A percentile compares a stretch with the other conserved stretches of the same genome.
Conservation (phyloP, 1,140 invertebrate genomes). For the Adelges cooleyi region DNA sequence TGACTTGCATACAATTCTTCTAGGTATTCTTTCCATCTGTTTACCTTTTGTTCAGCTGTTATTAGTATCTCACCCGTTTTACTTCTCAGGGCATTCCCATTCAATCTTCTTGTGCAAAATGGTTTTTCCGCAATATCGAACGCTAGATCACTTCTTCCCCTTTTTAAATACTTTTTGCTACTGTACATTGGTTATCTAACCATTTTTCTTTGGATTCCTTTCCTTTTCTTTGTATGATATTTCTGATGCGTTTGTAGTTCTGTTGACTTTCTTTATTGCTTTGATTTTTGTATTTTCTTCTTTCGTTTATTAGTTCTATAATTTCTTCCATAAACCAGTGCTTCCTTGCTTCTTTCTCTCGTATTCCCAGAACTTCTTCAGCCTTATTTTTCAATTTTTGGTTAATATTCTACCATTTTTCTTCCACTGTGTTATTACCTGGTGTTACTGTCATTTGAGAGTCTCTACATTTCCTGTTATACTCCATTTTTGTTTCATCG, state of each 20-base stretch:
- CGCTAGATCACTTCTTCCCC: background rate
- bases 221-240: too few species aligned
- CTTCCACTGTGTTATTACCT: background rate
- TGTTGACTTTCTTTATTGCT: too few species aligned
- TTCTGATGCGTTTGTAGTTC: too few species aligned
- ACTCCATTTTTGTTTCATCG: background rate
- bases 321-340: too few species aligned
- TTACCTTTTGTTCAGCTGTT: background rate
- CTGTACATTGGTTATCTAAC: too few species aligned
- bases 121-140: background rate
- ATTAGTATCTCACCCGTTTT: background rate
- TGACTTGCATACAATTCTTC: background rate
- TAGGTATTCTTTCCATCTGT: background rate
- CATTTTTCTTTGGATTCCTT: too few species aligned
- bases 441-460: too few species aligned
- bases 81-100: background rate
- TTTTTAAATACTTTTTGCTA: too few species aligned
- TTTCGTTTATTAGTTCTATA: too few species aligned
- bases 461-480: background rate
- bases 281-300: background rate
- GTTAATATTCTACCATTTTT: background rate
- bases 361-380: background rate
- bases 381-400: background rate
- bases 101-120: background rate
- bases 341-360: too few species aligned